Evolutionary conservation across 2,113 vertebrate species (phyloP).

Genomic region (Daphoenositta chrysoptera): DNA sequence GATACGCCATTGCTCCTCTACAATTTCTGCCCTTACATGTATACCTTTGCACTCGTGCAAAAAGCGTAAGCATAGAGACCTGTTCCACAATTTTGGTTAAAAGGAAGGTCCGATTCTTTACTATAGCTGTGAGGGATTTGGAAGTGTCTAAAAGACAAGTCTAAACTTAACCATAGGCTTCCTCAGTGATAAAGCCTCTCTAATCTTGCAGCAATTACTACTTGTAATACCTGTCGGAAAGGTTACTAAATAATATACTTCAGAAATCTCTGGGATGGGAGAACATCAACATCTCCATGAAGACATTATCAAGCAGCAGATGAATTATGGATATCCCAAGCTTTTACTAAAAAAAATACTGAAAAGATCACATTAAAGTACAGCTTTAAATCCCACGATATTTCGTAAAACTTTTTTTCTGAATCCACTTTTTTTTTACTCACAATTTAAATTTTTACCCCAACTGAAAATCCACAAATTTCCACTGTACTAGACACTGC

Average conservation of each 20-base stretch:
- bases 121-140: background rate
- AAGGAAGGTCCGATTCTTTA: background rate
- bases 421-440: background rate
- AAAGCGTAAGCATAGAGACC: fast-evolving
- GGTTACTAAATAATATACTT: background rate
- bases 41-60: background rate
- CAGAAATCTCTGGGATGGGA: background rate
- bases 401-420: background rate
- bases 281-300: background rate
- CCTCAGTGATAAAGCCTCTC: background rate
- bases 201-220: background rate
- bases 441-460: background rate
- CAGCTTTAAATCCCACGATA: background rate
- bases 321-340: background rate
- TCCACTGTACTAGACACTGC: background rate
- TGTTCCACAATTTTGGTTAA: background rate
- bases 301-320: background rate
- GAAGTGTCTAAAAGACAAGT: background rate
- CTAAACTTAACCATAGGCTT: background rate
- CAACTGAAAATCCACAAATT: background rate
- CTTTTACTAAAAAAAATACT: background rate
- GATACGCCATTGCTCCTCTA: background rate
- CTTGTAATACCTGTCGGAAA: background rate
- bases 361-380: background rate
- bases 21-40: background rate